Conservation (phyloP, 1,140 invertebrate genomes). For the Euura saliciscinereae region DNA sequence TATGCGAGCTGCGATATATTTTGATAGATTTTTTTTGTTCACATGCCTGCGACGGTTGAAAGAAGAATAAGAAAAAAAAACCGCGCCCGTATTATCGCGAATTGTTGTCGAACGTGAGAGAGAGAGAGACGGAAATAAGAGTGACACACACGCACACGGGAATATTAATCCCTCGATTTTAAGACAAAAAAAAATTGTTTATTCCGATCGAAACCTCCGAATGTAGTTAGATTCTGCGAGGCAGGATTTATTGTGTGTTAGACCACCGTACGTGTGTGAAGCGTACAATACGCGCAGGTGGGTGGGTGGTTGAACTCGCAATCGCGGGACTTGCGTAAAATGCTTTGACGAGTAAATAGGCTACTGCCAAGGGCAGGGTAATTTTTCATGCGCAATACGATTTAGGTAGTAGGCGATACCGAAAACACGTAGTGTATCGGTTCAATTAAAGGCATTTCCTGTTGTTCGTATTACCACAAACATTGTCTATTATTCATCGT, state of each 20-base stretch:
- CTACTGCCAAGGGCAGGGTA: conserved; percentile 52
- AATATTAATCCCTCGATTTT: too few species aligned
- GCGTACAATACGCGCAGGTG: conserved; percentile 25
- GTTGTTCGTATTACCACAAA: too few species aligned
- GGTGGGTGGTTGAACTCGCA: conserved; percentile 38
- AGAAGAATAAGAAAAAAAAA: not conserved
- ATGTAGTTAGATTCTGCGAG: not conserved
- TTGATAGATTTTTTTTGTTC: not conserved
- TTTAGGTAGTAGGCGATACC: conserved; percentile 17
- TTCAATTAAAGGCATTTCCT: not conserved
- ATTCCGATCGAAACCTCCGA: too few species aligned
- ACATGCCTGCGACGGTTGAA: not conserved
- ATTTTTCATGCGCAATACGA: conserved; percentile 57
- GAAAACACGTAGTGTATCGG: conserved; percentile 33
- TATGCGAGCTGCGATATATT: not conserved
- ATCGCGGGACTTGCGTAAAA: not conserved
- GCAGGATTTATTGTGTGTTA: not conserved
- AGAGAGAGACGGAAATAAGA: too few species aligned
- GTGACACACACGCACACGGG: too few species aligned
- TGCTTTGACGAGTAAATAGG: conserved; percentile 33
- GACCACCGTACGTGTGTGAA: not conserved
- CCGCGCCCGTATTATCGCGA: not conserved
- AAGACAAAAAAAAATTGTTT: too few species aligned
- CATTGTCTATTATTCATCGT: too few species aligned
- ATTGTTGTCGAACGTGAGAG: not conserved